Conservation (phyloP, 2,888 invertebrate species). For the Lithophane leautieri region DNA sequence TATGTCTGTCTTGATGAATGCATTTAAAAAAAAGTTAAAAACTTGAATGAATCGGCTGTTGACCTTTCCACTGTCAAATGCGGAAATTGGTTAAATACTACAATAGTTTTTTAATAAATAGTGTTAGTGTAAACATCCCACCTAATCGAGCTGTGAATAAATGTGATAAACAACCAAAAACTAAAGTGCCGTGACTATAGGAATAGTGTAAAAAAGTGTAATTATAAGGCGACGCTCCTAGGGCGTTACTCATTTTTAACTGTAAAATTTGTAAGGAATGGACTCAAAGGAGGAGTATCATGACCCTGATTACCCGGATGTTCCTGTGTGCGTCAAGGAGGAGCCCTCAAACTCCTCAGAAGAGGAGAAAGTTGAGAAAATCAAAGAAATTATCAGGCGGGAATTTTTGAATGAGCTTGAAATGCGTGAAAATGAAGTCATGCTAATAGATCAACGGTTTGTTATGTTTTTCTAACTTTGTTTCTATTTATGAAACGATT, state of each 20-base stretch:
- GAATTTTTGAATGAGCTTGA: conserved; percentile 94
- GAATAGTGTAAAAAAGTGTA: conserved; percentile 66
- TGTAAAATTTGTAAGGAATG: conserved; percentile 78
- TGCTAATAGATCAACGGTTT: conserved; percentile 92
- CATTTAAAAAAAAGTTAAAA: conserved; percentile 64
- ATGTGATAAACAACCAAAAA: conserved; percentile 73
- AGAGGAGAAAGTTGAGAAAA: conserved; percentile 87
- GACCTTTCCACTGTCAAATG: conserved; percentile 85
- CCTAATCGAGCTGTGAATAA: conserved; percentile 72
- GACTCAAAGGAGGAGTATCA: conserved; percentile 88
- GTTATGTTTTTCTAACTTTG: conserved; percentile 68
- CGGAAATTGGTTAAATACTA: conserved; percentile 79
- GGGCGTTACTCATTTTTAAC: conserved; percentile 78
- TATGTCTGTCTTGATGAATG: conserved; percentile 36
- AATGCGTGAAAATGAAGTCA: conserved; percentile 93
- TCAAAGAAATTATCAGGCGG: conserved; percentile 91
- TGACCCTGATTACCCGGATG: conserved; percentile 91
- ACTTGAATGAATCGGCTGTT: conserved; percentile 82
- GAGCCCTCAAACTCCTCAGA: conserved; percentile 73
- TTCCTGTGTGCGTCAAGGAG: conserved; percentile 72
- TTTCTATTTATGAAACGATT: conserved; percentile 24
- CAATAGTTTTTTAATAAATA: conserved; percentile 74
- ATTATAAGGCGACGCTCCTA: conserved; percentile 69
- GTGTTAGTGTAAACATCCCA: conserved; percentile 66
- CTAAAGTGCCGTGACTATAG: conserved; percentile 68